Conservation (phyloP, 2,797 vertebrate genomes). For the Bovichtus diacanthus region DNA sequence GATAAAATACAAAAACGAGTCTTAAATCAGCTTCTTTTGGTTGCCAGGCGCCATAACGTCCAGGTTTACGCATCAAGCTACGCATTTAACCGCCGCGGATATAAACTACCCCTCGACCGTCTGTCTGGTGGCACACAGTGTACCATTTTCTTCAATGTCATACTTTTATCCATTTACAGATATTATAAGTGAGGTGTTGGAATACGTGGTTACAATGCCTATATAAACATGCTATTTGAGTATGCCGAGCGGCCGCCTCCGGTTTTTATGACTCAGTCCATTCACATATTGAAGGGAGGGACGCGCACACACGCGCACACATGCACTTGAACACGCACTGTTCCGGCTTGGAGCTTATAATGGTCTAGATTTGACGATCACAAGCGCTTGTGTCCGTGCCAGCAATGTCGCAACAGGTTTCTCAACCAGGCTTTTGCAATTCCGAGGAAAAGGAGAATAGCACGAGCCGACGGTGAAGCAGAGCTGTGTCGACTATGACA, state of each 20-base stretch:
- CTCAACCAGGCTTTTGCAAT: conserved; percentile 46
- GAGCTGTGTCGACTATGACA: neutral
- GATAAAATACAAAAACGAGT: neutral
- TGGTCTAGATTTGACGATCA: conserved; percentile 74
- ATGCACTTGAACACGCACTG: conserved; percentile 53
- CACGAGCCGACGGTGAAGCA: neutral
- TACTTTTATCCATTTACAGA: neutral
- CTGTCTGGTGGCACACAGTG: conserved; percentile 36
- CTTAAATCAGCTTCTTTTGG: neutral
- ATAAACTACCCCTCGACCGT: conserved; percentile 5
- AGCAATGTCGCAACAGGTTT: conserved; percentile 84
- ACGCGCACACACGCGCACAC: conserved; percentile 27
- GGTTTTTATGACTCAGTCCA: conserved; percentile 83
- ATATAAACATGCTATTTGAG: conserved; percentile 66
- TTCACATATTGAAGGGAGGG: conserved; percentile 78
- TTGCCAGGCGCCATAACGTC: neutral
- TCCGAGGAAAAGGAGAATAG: conserved; percentile 16
- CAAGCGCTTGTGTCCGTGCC: conserved; percentile 60
- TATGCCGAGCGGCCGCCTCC: conserved; percentile 72
- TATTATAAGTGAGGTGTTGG: neutral
- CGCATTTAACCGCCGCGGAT: conserved; percentile 39
- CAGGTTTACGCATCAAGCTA: conserved; percentile 33
- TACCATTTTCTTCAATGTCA: neutral
- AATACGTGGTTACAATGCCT: conserved; percentile 23
- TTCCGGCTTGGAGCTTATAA: conserved; percentile 72